Percentiles rank a stretch among this genome's conserved stretches.
Conservation (phyloP, 2,113 vertebrate species). For the Peromyscus leucopus region DNA sequence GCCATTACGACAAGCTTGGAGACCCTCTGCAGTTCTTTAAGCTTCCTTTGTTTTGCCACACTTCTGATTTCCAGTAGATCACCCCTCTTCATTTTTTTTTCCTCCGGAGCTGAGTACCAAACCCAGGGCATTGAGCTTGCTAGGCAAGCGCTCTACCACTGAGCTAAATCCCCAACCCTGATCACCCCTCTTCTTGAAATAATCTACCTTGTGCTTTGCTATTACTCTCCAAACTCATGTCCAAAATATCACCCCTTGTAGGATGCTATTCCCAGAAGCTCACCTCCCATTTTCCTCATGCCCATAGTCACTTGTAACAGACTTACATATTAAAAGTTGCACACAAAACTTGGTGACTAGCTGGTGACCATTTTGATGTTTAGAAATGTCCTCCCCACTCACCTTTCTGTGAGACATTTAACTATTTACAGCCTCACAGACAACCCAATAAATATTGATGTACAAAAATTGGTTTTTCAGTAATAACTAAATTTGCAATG, state of each 20-base stretch:
- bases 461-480: background rate
- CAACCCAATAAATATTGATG: background rate
- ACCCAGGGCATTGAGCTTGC: too few species aligned
- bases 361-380: slow-evolving; percentile 9
- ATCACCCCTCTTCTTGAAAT: background rate
- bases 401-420: background rate
- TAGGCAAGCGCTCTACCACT: too few species aligned
- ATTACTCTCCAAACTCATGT: background rate
- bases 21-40: background rate
- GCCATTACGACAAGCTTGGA: too few species aligned
- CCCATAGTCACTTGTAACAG: background rate
- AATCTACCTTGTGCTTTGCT: background rate
- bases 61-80: background rate
- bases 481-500: background rate
- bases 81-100: background rate
- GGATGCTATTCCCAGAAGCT: background rate
- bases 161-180: too few species aligned
- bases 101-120: too few species aligned
- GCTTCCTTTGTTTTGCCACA: background rate
- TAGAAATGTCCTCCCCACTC: background rate
- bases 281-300: background rate
- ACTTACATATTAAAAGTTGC: background rate
- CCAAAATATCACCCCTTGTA: background rate
- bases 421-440: background rate
- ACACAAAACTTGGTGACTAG: background rate